These are phyloP conservation scores for Agriopis aurantiaria DNA, from an alignment of 2,888 invertebrate species.

Conservation along the genomic window DNA sequence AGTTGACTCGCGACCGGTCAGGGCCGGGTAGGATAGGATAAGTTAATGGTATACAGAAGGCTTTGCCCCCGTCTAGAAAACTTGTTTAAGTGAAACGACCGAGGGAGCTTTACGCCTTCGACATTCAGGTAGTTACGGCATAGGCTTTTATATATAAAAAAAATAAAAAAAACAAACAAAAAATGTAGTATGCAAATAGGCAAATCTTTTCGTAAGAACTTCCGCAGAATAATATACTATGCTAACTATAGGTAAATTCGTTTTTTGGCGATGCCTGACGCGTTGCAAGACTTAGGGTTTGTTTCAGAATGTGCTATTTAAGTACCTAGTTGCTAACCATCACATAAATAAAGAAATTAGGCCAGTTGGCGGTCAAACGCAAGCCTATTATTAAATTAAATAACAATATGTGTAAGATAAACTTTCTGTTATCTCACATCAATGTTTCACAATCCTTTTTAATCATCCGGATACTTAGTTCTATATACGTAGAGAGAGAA, in stretches of 20 bases:
- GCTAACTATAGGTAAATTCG: constrained; percentile 31
- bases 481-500: too few relatives aligned
- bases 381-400: too few relatives aligned
- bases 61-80: constrained; percentile 4
- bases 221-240: constrained; percentile 20
- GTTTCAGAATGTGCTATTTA: too few relatives aligned
- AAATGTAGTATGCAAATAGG: constrained; percentile 27
- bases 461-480: too few relatives aligned
- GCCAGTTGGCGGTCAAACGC: too few relatives aligned
- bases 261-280: constrained; percentile 17
- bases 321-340: too few relatives aligned
- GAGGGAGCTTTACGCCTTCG: constrained; percentile 29
- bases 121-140: constrained; percentile 34
- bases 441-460: too few relatives aligned
- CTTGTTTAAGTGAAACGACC: constrained; percentile 19
- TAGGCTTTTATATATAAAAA: constrained; percentile 42
- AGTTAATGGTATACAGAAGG: constrained; percentile 6
- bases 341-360: too few relatives aligned
- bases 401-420: too few relatives aligned
- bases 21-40: constrained; percentile 28
- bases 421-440: too few relatives aligned
- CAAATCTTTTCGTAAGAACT: constrained; percentile 27
- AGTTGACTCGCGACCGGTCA: constrained; percentile 15
- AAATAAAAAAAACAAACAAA: constrained; percentile 34
- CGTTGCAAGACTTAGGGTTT: background rate